These are phyloP conservation scores for Aphidius ervi DNA, from an alignment of 1,140 invertebrate species.

Conservation along the genomic window DNA sequence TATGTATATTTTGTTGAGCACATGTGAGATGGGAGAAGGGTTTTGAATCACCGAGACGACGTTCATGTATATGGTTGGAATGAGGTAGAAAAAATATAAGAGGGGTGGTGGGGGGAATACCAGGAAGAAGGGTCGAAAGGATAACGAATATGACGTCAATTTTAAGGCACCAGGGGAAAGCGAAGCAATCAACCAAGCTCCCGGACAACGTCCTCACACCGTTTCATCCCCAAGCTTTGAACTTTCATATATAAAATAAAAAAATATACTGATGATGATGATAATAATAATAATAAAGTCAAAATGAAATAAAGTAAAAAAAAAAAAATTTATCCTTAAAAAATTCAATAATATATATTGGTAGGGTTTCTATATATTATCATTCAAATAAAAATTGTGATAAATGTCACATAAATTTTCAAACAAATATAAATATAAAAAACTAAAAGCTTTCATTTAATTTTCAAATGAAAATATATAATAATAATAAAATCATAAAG, in stretches of 20 bases:
- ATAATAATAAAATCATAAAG: too few relatives aligned
- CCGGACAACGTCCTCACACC: constrained; percentile 29
- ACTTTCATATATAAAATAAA: background rate
- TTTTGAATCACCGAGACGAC: constrained; percentile 16
- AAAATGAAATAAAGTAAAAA: too few relatives aligned
- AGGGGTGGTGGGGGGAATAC: constrained; percentile 13
- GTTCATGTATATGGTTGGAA: constrained; percentile 32
- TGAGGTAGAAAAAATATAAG: constrained; percentile 18
- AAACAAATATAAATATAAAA: too few relatives aligned
- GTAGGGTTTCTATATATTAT: too few relatives aligned
- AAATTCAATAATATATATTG: constrained; percentile 3
- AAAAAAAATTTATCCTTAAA: constrained; percentile 8
- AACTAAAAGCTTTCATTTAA: too few relatives aligned
- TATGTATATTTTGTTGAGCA: too few relatives aligned
- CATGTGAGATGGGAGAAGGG: constrained; percentile 3
- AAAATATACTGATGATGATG: too few relatives aligned
- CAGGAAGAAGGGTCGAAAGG: constrained; percentile 49
- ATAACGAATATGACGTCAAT: constrained; percentile 53
- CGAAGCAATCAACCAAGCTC: constrained; percentile 45
- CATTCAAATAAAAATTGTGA: too few relatives aligned
- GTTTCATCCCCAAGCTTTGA: background rate
- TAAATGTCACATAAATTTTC: too few relatives aligned
- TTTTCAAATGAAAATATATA: too few relatives aligned
- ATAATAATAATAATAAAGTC: too few relatives aligned
- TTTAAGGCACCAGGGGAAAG: constrained; percentile 44